Percentiles rank a stretch among this genome's conserved stretches.
These are phyloP conservation scores for Silurus asotus DNA, from an alignment of 2,113 vertebrate genomes.

Conservation along the genomic window DNA sequence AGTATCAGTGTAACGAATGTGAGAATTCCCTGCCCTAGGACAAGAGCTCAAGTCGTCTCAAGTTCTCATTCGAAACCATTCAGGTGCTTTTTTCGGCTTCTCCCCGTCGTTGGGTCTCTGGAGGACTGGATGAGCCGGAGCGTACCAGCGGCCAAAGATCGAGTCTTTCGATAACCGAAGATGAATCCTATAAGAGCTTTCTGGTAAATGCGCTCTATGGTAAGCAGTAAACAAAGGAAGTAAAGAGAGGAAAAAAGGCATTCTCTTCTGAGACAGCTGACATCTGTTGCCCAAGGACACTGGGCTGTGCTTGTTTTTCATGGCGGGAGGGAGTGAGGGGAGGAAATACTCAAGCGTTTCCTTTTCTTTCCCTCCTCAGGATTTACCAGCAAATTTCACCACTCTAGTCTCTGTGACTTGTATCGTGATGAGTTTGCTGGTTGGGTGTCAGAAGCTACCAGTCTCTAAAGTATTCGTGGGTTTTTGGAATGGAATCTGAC, in stretches of 20 bases:
- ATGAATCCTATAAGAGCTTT: constrained; percentile 15
- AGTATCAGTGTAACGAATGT: neutral
- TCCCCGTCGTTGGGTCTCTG: neutral
- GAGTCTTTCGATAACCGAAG: neutral
- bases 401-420: neutral
- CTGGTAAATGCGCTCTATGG: constrained; percentile 8
- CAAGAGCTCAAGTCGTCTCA: neutral
- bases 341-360: neutral
- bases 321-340: neutral
- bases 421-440: neutral
- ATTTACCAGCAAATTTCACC: neutral
- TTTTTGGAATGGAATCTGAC: too few species aligned
- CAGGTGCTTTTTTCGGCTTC: constrained; percentile 3
- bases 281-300: neutral
- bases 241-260: neutral
- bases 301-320: constrained; percentile 13
- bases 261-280: neutral
- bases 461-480: neutral
- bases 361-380: neutral
- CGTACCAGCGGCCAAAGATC: neutral
- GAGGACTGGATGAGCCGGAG: constrained; percentile 18
- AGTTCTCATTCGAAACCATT: constrained; percentile 22
- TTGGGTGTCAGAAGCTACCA: neutral
- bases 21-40: neutral
- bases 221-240: constrained; percentile 14